Percentiles rank a stretch among this genome's conserved stretches.
phyloP scores from a whole-genome alignment of 2,113 vertebrate species.

The Eubucco bourcierii region DNA sequence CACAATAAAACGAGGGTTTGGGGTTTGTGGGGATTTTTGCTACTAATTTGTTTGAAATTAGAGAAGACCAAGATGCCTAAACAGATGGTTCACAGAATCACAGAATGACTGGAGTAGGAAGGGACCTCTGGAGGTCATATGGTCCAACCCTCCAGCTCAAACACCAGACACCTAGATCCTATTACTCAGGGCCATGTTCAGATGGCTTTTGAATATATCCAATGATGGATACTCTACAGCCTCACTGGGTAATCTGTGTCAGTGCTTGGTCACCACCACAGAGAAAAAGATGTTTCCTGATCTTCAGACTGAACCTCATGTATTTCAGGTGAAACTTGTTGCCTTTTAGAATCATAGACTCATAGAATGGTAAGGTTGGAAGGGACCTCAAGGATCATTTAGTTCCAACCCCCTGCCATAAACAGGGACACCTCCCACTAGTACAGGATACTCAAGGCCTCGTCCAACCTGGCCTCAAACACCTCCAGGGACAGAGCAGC shows the following conservation, averaged over 20 bases:
- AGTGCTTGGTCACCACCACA: background rate
- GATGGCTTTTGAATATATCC: background rate
- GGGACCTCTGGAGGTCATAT: background rate
- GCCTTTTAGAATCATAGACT: no score
- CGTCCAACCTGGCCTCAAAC: no score
- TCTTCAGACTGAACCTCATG: background rate
- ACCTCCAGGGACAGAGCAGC: no score
- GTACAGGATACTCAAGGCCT: no score
- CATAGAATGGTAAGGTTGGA: no score
- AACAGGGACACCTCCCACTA: no score
- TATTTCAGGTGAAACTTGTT: background rate
- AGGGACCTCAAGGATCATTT: no score
- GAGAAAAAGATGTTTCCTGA: background rate
- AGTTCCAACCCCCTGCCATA: no score
- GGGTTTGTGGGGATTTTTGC: no score
- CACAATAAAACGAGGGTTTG: background rate
- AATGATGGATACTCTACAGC: background rate
- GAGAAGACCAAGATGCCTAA: background rate
- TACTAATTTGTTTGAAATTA: background rate
- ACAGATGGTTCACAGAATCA: background rate
- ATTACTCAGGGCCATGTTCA: background rate
- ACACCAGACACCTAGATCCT: background rate
- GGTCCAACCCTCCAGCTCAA: fast-evolving
- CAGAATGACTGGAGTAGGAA: background rate
- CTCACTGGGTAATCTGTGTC: background rate